Base-by-base conservation (phyloP, 2,113 vertebrate genomes). In the Hemicordylus capensis region DNA sequence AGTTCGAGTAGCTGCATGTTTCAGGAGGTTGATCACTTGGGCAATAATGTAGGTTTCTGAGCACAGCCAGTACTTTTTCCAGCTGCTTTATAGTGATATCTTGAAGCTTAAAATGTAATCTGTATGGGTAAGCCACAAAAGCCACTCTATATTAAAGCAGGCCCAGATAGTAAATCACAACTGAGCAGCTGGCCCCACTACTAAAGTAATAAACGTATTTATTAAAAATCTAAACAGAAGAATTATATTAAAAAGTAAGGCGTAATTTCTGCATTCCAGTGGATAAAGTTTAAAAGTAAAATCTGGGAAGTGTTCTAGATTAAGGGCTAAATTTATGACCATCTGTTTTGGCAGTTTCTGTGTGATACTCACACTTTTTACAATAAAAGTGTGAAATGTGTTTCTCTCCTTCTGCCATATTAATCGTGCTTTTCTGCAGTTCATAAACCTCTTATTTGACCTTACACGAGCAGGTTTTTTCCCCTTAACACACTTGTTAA, bases 21-120 rank as follows among this genome's bases (percentile, higher is more conserved):
- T 83, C 88, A 89, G 87, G 87, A 89, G 82, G 78, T 90, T 86
- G 90, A 91, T 93, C 85, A 82, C 85, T 79, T 70, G 12, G 37
- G 90, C 86, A 93, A 86, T 93, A 93, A 91, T 87, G 85, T 88
- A 84, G 72, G 63, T 94, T 93, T 95, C 83, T 93, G 86, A 92
- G 90, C 91, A 81, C 89, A 89, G 91, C 88, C 92, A 91, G 91
- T 89, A 78, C 87, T 92, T 95, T 92, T 89, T 90, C 94, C 93
- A 92, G 90, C 92, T 95, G 91, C 91, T 94, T 95, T 95, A 94
- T 89, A 90, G 92, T 93, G 94, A 94, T 95, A 94, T 89, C 90
- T 91, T 93, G 94, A 92, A 95, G 91, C 94, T 94, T 92, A 95
- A 95, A 91, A 94, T 93, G 93, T 93, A 95, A 95, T 95, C 93